Base-by-base conservation (phyloP, 2,888 invertebrate genomes). In the Leptogaster cylindrica region DNA sequence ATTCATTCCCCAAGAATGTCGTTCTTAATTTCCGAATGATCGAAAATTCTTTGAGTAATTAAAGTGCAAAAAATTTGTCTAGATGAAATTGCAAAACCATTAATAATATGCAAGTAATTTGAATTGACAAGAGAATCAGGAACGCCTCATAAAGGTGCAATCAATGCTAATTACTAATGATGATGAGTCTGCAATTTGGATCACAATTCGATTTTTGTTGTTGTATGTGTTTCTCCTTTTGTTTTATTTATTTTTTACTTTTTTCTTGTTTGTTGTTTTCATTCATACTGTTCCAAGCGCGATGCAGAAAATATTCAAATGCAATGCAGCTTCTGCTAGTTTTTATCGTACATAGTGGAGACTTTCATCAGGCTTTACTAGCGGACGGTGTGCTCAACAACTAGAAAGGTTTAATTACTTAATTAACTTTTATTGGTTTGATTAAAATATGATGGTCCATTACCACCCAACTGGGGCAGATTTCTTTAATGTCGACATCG, bases 391-490 rank as follows among this genome's bases (percentile, higher is more conserved):
- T 46, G 46, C 23, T 28, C 18, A 52, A 10, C 18, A 28, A 52
- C 25, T 44, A 63, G 61, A 44, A 44, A 63, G 28, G 28, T 44
- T 63, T 63, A 63, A 63, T 63, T 63, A 28, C 44, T 63, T 63
- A 63, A 63, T 63, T 63, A 44, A 63, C 61, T 63, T 44, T 41
- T 44, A 44, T 41, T 27, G 44, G 7, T 28, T 33, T 16, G 61
- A 63, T 63, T 63, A 63, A 63, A 63, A 44, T 63, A 63, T 44
- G 41, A 63, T 63, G 61, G 61, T 27, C 44, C 61, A 63, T 63
- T 63, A 63, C 61, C 61, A 44, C 28, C 28, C 61, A 63, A 63
- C 33, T 52, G 52, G 52, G 31, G 31, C 52, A 52, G 10, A 10
- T 28, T 44, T 14, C 52, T 16, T 33, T 52, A 18, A 31, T 52